phyloP scores from a whole-genome alignment of 1,140 invertebrate species.

The Calephelis nemesis region DNA sequence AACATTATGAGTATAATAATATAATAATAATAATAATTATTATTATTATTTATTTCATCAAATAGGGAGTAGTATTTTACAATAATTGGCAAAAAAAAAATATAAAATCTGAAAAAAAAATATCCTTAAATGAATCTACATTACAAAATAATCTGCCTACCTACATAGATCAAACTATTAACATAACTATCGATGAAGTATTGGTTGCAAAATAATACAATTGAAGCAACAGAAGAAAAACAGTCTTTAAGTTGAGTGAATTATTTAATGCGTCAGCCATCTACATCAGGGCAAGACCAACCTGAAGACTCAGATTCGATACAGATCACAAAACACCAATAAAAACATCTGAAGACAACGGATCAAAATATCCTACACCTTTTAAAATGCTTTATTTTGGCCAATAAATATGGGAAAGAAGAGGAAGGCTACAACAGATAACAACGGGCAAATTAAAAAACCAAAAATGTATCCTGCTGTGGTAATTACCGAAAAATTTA shows the following conservation, averaged over 20 bases:
- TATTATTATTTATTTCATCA: too few species aligned
- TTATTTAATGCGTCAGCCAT: not conserved
- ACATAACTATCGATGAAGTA: not conserved
- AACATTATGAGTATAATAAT: too few species aligned
- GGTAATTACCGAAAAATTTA: not conserved
- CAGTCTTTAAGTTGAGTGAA: not conserved
- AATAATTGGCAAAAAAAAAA: not conserved
- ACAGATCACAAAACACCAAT: not conserved
- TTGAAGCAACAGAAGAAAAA: not conserved
- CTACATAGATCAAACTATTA: slow-evolving; percentile 1
- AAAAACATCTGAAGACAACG: not conserved
- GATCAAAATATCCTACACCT: slow-evolving; percentile 4
- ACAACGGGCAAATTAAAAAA: slow-evolving; percentile 6
- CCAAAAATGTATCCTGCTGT: slow-evolving; percentile 22
- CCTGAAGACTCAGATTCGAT: not conserved
- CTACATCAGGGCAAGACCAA: not conserved
- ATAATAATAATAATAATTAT: too few species aligned
- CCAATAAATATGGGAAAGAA: not conserved
- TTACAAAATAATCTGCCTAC: not conserved
- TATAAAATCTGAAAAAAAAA: not conserved
- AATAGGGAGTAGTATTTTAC: too few species aligned
- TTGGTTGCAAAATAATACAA: not conserved
- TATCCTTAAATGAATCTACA: not conserved
- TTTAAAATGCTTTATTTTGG: slow-evolving; percentile 3
- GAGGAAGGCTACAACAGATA: slow-evolving; percentile 10